Base-by-base conservation (phyloP, 2,888 invertebrate genomes). In the Coenonympha glycerion region DNA sequence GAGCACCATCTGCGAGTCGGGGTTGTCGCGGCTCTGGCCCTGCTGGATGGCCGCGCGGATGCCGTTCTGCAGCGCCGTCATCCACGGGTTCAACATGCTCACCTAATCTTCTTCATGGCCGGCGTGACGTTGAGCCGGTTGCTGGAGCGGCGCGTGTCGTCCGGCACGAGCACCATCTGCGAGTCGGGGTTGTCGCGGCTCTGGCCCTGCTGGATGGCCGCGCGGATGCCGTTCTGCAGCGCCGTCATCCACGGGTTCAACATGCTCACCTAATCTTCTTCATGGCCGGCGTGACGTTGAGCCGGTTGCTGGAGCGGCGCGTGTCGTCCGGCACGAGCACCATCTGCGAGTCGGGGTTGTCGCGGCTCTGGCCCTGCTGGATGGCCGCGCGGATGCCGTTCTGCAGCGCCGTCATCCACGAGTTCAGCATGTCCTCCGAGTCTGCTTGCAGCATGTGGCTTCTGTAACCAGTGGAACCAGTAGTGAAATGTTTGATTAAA, bases 371-470 rank as follows among this genome's bases (percentile, higher is more conserved):
- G 0, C 91, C 90, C 58, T 90, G 88, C 64, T 94, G 93, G 63
- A 94, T 91, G 9, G 96, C 96, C 11, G 93, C 92, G 2, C 95
- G 92, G 61, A 96, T 96, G 16, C 94, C 95, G 65, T 92, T 91
- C 75, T 98, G 98, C 62, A 98, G 87, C 0, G 98, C 95, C 2
- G 91, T 86, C 45, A 97, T 93, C 98, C 99, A 99, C 11, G 91
- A 89, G 60, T 91, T 91, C 58, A 95, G 92, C 90, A 96, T 93
- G 68, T 95, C 95, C 62, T 97, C 96, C 0, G 96, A 95, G 74
- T 99, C 98, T 0, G 99, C 98, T 90, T 99, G 99, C n/a, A 99
- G 89, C 86, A 97, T 94, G 82, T 99, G 99, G 68, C 94, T 96
- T 80, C 97, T 97, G 71, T 0, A 70, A 46, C 46, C 46, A 19